Evolutionary conservation across 2,888 invertebrate species (phyloP).

Genomic region (Cremastinae sp.): DNA sequence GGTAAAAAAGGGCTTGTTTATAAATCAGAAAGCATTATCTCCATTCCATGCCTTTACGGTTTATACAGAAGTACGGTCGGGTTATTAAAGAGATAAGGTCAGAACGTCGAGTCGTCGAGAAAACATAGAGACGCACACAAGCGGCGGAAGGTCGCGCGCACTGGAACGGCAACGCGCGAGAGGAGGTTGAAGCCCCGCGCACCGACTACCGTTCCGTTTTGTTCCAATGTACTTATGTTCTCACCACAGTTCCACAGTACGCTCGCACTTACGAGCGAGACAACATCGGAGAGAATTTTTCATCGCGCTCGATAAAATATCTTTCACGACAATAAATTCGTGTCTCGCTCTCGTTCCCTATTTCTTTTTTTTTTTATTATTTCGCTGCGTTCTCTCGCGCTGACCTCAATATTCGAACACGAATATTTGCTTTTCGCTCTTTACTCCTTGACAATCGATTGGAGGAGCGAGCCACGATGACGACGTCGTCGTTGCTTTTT

Average conservation of each 20-base stretch:
- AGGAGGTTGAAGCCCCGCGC: conserved; percentile 16
- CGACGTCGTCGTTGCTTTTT: conserved; percentile 38
- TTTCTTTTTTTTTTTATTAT: neutral
- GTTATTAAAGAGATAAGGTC: conserved; percentile 8
- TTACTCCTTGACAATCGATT: conserved; percentile 45
- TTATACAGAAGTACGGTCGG: neutral
- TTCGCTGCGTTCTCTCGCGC: neutral
- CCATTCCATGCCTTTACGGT: neutral
- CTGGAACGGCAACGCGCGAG: neutral
- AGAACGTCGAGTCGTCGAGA: conserved; percentile 9
- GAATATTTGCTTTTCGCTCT: conserved; percentile 18
- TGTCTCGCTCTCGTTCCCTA: neutral
- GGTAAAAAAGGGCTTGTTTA: neutral
- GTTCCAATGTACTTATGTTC: conserved; percentile 12
- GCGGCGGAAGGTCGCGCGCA: neutral
- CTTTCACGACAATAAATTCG: conserved; percentile 4
- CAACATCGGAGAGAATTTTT: conserved; percentile 17
- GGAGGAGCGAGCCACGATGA: conserved; percentile 49
- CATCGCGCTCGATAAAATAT: conserved; percentile 15
- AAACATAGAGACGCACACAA: conserved; percentile 6
- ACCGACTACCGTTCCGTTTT: conserved; percentile 12
- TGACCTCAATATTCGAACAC: conserved; percentile 7
- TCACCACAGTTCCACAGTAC: conserved; percentile 40
- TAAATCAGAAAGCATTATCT: neutral
- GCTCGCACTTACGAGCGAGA: conserved; percentile 55